Percentiles rank a stretch among this genome's conserved stretches.
These are phyloP conservation scores for Epinotia nisella DNA, from an alignment of 2,888 invertebrate genomes.

Conservation along the genomic window DNA sequence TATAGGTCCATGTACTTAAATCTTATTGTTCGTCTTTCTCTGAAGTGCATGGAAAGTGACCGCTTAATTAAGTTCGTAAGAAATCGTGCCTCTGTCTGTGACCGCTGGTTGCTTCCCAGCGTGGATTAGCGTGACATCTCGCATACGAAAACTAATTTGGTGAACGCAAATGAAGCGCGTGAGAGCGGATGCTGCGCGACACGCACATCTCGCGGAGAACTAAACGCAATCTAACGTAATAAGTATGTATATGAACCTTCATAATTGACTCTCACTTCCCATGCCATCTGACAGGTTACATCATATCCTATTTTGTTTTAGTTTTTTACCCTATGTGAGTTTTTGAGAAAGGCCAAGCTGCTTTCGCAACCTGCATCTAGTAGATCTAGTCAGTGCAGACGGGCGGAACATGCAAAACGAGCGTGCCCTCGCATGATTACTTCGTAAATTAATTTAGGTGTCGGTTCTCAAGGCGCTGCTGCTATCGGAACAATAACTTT, in stretches of 20 bases:
- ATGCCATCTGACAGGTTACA: slow-evolving; percentile 10
- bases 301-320: slow-evolving; percentile 4
- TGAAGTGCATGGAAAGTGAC: not conserved
- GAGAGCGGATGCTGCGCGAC: slow-evolving; percentile 39
- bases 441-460: slow-evolving; percentile 32
- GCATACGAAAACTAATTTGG: slow-evolving; percentile 41
- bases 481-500: slow-evolving; percentile 41
- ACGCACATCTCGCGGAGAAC: slow-evolving; percentile 28
- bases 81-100: not conserved
- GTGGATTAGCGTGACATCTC: slow-evolving; percentile 27
- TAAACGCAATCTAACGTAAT: slow-evolving; percentile 38
- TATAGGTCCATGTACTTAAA: not conserved
- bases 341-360: not conserved
- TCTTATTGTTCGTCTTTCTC: not conserved
- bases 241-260: slow-evolving; percentile 16
- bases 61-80: not conserved
- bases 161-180: slow-evolving; percentile 44
- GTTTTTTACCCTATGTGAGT: not conserved
- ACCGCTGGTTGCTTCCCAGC: not conserved
- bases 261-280: slow-evolving; percentile 37
- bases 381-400: slow-evolving; percentile 8
- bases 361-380: slow-evolving; percentile 1
- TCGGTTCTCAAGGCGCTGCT: slow-evolving; percentile 39
- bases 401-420: slow-evolving; percentile 31
- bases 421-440: slow-evolving; percentile 25